Base-by-base conservation (phyloP, 1,140 invertebrate genomes). In the Drosophila oshimai region DNA sequence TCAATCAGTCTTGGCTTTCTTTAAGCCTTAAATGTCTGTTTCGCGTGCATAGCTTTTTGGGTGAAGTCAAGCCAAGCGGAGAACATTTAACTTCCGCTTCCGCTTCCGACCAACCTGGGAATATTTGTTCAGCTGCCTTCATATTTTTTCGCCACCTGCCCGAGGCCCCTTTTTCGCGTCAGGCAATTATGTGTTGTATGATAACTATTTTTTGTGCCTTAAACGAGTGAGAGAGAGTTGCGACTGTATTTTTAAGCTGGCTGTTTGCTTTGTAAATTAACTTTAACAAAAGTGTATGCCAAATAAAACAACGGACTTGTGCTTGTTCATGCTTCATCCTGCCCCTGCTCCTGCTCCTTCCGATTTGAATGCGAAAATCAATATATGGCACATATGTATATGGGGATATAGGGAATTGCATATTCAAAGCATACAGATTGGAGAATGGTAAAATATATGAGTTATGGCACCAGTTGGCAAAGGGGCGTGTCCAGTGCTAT, bases 201-300 rank as follows among this genome's bases (percentile, higher is more conserved):
- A 62, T 62, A 62, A 62, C 57, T 54, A 49, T 70, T 69, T 79
- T 78, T 49, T 70, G 28, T 24, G 34, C 34, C 76, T 75, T 44
- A 50, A 80, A 47, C 44, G 55, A 69, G 64, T 49, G 55, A 69
- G 64, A 17, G 34, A 18, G 45, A 36, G 12, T 13, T 39, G 51
- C 37, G 39, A 42, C 31, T 86, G 81, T 86, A 76, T 86, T 84
- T 86, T 86, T 86, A 86, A 87, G 81, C 61, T 34, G 36, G 18
- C 26, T 86, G 81, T 86, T 86, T 75, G 78, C 75, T 73, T 86
- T 87, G 54, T 69, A 86, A 86, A 86, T 86, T 86, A 86, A 86
- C 81, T 86, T 86, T 79, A 79, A 86, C 77, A 68, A 68, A 75
- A 72, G 74, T 78, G 46, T 49, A 47, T 47, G 70, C 41, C 41